phyloP scores from a whole-genome alignment of 1,140 invertebrate genomes.

The Panonychus citri region DNA sequence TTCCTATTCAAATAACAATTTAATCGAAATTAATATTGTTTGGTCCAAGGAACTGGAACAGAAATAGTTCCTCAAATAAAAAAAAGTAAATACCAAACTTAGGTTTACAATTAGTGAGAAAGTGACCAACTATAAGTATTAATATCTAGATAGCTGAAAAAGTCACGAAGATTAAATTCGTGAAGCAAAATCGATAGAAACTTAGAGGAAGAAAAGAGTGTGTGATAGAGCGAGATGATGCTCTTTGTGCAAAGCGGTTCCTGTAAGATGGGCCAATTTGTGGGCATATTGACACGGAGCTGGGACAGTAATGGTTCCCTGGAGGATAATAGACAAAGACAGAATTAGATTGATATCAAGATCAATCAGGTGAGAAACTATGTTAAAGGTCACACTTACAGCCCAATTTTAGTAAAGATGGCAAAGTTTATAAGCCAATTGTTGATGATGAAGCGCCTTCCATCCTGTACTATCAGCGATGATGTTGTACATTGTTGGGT shows the following conservation, averaged over 20 bases:
- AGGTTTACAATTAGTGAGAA: too few relatives aligned
- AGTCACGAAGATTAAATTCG: too few relatives aligned
- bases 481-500: conserved; percentile 55
- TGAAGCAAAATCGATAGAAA: too few relatives aligned
- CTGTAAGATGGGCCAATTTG: conserved; percentile 54
- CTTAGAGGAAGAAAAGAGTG: conserved; percentile 25
- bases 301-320: conserved; percentile 52
- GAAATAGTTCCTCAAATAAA: too few relatives aligned
- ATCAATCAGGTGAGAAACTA: too few relatives aligned
- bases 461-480: conserved; percentile 37
- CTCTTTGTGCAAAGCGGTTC: conserved; percentile 37
- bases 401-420: conserved; percentile 64
- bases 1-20: too few relatives aligned
- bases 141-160: too few relatives aligned
- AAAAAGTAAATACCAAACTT: too few relatives aligned
- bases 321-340: conserved; percentile 4
- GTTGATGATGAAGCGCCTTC: conserved; percentile 39
- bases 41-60: too few relatives aligned
- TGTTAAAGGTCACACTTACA: too few relatives aligned
- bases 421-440: conserved; percentile 49
- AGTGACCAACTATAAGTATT: too few relatives aligned
- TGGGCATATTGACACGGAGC: conserved; percentile 68
- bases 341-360: not conserved
- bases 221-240: conserved; percentile 24
- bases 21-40: too few relatives aligned